phyloP scores from a whole-genome alignment of 1,140 invertebrate species.

The Dinoponera quadriceps region DNA sequence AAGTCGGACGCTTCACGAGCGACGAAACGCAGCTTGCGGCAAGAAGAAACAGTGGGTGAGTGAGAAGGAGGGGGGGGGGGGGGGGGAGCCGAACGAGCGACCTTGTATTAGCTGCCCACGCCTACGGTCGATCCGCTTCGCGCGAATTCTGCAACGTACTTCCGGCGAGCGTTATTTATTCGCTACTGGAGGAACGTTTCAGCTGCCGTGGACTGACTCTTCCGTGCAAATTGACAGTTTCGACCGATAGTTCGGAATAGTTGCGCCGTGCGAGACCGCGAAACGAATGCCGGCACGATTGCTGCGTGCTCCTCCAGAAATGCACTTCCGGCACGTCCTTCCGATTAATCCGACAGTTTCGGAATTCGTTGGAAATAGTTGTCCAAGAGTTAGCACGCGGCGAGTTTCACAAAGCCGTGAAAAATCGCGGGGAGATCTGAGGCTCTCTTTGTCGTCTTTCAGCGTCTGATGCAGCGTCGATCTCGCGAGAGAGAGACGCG shows the following conservation, averaged over 20 bases:
- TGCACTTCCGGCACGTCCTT: constrained; percentile 75
- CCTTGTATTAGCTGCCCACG: constrained; percentile 14
- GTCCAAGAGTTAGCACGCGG: constrained; percentile 63
- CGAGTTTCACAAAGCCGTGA: not conserved
- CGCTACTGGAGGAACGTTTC: constrained; percentile 61
- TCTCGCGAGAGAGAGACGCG: not conserved
- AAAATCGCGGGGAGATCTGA: not conserved
- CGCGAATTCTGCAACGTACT: constrained; percentile 36
- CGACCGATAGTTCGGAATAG: constrained; percentile 70
- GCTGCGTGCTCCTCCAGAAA: constrained; percentile 70
- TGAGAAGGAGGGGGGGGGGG: no score
- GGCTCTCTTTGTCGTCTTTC: not conserved
- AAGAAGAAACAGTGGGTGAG: no score
- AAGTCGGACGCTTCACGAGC: not conserved
- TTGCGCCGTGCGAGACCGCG: constrained; percentile 70
- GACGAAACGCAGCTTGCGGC: not conserved
- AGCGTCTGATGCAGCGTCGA: not conserved
- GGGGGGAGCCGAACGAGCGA: not conserved
- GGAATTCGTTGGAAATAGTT: constrained; percentile 74
- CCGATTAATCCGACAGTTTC: constrained; percentile 76
- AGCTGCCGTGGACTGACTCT: constrained; percentile 69
- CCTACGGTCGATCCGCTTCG: not conserved
- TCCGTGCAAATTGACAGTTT: constrained; percentile 73
- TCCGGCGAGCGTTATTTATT: constrained; percentile 57
- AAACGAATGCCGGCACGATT: constrained; percentile 71